Conservation (phyloP, 2,797 vertebrate species). For the Semaprochilodus insignis region DNA sequence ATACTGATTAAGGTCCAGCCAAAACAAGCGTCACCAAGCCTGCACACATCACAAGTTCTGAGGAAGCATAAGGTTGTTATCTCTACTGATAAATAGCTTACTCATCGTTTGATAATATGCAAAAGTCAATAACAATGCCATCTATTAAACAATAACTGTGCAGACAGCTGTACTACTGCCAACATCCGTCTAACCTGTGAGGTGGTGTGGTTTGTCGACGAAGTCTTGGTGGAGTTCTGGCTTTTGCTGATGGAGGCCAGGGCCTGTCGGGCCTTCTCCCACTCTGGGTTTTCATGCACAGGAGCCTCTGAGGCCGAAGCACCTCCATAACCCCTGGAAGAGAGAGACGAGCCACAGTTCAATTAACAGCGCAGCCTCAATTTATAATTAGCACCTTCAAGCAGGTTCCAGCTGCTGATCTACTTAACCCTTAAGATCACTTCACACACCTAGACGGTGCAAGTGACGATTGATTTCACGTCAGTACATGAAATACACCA, state of each 20-base stretch:
- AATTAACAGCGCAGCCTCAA: neutral
- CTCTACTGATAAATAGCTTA: too few species aligned
- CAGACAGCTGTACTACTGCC: neutral
- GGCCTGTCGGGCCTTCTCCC: conserved; percentile 93
- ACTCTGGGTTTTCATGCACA: conserved; percentile 91
- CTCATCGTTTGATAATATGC: too few species aligned
- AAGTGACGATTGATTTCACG: too few species aligned
- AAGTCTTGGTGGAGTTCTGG: conserved; percentile 74
- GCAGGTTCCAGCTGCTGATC: too few species aligned
- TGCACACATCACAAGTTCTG: too few species aligned
- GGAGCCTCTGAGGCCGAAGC: conserved; percentile 72
- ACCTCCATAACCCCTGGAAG: conserved; percentile 71
- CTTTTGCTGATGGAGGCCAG: conserved; percentile 91
- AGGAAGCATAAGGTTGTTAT: too few species aligned
- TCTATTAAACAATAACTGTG: neutral
- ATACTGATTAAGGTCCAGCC: too few species aligned
- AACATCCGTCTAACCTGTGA: conserved; percentile 75
- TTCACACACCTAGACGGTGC: too few species aligned
- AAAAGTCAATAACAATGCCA: too few species aligned
- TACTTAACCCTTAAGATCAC: neutral
- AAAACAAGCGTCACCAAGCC: too few species aligned
- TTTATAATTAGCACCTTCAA: neutral
- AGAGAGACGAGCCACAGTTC: neutral
- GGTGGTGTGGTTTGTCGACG: conserved; percentile 70
- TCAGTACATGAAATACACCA: too few species aligned